Percentiles rank a stretch among this genome's conserved stretches.
Conservation (phyloP, 2,888 invertebrate species). For the Aleiodes leptofemur region DNA sequence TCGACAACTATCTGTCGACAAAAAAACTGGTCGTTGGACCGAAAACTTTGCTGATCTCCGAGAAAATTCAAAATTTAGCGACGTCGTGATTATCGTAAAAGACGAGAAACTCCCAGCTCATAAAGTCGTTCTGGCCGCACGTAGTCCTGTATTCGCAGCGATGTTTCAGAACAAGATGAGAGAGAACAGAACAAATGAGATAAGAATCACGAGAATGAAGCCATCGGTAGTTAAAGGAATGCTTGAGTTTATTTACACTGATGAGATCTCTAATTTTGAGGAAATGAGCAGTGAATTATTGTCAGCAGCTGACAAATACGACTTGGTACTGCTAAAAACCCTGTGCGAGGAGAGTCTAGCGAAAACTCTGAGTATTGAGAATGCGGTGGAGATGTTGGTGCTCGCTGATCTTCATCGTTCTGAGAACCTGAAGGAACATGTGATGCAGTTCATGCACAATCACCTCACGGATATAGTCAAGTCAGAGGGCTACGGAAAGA, state of each 20-base stretch:
- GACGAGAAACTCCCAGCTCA: constrained; percentile 26
- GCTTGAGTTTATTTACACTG: constrained; percentile 32
- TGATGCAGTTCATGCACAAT: no score
- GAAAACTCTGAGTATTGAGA: constrained; percentile 11
- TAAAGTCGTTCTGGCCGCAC: not conserved
- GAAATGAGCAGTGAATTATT: constrained; percentile 4
- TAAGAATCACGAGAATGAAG: constrained; percentile 1
- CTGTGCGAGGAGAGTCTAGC: constrained; percentile 17
- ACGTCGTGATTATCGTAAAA: constrained; percentile 19
- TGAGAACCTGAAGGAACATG: no score
- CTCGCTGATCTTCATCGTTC: not conserved
- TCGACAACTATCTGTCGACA: not conserved
- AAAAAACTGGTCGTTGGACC: not conserved
- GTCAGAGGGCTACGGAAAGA: no score
- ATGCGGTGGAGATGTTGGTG: constrained; percentile 27
- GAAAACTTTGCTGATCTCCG: not conserved
- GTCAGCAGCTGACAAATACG: constrained; percentile 21
- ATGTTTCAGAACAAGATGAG: constrained; percentile 11
- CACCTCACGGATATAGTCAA: no score
- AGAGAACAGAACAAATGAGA: not conserved
- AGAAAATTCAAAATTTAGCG: not conserved
- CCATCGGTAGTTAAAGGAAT: constrained; percentile 7
- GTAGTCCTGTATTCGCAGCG: constrained; percentile 33
- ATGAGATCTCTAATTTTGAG: constrained; percentile 27
- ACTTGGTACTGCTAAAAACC: not conserved